These are phyloP conservation scores for Melipona quadrifasciata DNA, from an alignment of 1,140 invertebrate species.

Conservation along the genomic window DNA sequence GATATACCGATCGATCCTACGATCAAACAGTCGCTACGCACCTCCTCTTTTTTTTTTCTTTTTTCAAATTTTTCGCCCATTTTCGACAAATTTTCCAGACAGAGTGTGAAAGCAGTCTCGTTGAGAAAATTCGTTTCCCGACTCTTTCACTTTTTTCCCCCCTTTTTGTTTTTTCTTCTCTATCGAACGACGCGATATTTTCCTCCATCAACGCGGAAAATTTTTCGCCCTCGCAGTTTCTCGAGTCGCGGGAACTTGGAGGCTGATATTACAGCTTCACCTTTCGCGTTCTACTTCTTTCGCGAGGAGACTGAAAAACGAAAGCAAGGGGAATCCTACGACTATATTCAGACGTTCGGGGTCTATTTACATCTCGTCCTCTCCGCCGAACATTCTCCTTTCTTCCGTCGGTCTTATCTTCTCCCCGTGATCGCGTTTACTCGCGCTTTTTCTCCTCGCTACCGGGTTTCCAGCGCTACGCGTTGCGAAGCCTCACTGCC, in stretches of 20 bases:
- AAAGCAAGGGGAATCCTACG: neutral
- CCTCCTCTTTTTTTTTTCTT: neutral
- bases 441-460: neutral
- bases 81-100: neutral
- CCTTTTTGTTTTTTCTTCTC: neutral
- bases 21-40: neutral
- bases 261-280: neutral
- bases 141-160: no score
- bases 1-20: slow-evolving; percentile 3
- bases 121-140: neutral
- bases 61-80: neutral
- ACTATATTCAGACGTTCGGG: slow-evolving; percentile 58
- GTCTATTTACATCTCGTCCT: slow-evolving; percentile 50
- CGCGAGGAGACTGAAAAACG: neutral
- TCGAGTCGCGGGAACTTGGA: neutral
- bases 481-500: neutral
- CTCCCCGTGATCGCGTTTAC: neutral
- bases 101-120: no score
- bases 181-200: slow-evolving; percentile 1
- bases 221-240: neutral
- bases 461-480: neutral
- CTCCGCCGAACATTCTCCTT: slow-evolving; percentile 2
- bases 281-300: neutral
- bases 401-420: neutral
- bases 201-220: neutral